Conservation (phyloP, 2,797 vertebrate species). For the Macrochelys suwanniensis region DNA sequence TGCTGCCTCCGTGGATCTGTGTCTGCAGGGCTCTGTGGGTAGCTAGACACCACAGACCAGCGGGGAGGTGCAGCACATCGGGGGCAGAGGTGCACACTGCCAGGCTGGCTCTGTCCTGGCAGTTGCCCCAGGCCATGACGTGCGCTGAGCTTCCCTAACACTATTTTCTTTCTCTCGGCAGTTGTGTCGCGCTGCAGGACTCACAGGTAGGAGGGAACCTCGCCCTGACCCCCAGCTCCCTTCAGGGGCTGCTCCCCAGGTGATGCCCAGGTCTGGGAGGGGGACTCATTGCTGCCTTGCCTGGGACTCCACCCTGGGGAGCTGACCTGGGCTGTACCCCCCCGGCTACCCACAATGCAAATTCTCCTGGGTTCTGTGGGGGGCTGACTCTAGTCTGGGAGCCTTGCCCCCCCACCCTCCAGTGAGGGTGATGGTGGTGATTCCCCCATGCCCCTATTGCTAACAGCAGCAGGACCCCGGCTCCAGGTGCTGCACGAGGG, state of each 20-base stretch:
- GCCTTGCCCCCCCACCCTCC: not conserved
- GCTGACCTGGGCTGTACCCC: no score
- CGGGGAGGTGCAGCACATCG: accelerated
- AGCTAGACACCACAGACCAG: not conserved
- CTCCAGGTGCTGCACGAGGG: no score
- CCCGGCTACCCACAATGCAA: no score
- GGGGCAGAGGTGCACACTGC: not conserved
- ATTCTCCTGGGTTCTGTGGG: no score
- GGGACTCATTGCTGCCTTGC: no score
- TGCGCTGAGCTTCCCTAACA: not conserved
- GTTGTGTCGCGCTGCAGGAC: not conserved
- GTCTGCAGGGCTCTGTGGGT: not conserved
- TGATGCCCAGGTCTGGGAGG: no score
- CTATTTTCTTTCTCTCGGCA: not conserved
- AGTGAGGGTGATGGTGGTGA: not conserved
- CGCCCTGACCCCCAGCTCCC: not conserved
- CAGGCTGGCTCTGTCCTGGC: not conserved
- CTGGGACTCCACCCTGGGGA: not conserved
- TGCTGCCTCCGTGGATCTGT: not conserved
- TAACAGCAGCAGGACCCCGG: accelerated
- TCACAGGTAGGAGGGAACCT: not conserved
- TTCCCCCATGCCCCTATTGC: not conserved
- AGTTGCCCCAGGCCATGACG: accelerated
- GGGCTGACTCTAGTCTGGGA: no score
- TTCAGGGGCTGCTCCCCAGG: no score